Evolutionary conservation across 2,888 invertebrate genomes (phyloP).

Genomic region (Ischnura elegans): DNA sequence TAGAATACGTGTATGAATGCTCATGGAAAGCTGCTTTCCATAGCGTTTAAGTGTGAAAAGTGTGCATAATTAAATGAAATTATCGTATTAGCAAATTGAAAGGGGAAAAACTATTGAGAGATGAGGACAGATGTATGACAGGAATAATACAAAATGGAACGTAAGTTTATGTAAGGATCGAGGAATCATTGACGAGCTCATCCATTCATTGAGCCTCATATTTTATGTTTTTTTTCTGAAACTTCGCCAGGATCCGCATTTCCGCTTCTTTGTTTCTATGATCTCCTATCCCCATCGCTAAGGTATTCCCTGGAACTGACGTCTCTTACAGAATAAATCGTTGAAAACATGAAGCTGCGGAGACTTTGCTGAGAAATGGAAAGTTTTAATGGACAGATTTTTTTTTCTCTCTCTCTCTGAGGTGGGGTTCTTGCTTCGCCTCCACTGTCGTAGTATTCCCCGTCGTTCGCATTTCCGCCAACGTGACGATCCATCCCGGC

Average conservation of each 20-base stretch:
- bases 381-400: neutral
- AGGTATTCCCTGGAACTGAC: neutral
- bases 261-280: neutral
- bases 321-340: neutral
- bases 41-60: too few species aligned
- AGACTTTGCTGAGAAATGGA: neutral
- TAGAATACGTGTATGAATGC: too few species aligned
- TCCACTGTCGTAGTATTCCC: neutral
- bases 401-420: neutral
- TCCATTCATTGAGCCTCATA: too few species aligned
- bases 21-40: too few species aligned
- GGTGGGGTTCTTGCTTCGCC: neutral
- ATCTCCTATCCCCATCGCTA: neutral
- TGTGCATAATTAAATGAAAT: too few species aligned
- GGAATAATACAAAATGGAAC: too few species aligned
- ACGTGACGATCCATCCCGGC: neutral
- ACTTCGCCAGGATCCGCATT: neutral
- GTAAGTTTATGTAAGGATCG: too few species aligned
- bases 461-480: conserved; percentile 6
- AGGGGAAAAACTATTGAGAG: too few species aligned
- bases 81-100: too few species aligned
- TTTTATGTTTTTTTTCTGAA: too few species aligned
- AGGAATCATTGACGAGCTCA: too few species aligned
- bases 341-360: neutral
- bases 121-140: too few species aligned